Conservation (phyloP, 2,113 vertebrate genomes). For the Promerops cafer region DNA sequence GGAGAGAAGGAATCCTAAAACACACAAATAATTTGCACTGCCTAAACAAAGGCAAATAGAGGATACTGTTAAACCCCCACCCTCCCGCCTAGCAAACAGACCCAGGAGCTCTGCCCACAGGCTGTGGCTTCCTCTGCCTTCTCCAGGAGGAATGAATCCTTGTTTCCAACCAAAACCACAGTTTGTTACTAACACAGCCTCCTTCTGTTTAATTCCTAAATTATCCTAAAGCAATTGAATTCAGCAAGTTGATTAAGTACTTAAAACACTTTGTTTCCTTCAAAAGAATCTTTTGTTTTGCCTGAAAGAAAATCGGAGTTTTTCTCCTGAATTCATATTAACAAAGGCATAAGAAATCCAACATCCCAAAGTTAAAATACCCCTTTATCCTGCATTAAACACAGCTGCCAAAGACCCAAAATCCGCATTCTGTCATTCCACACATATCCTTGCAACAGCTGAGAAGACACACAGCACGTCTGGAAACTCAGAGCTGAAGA, state of each 20-base stretch:
- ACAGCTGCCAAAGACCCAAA: constrained; percentile 77
- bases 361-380: constrained; percentile 76
- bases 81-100: not conserved
- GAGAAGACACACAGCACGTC: constrained; percentile 70
- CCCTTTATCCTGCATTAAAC: constrained; percentile 69
- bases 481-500: constrained; percentile 1
- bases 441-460: constrained; percentile 82
- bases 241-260: not conserved
- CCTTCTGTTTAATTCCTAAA: constrained; percentile 5
- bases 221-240: not conserved
- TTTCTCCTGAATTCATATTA: not conserved
- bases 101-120: constrained; percentile 24
- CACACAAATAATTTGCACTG: constrained; percentile 61
- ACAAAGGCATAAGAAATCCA: not conserved
- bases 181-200: not conserved
- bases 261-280: not conserved
- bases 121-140: not conserved
- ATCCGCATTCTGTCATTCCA: constrained; percentile 72
- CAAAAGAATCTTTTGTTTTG: constrained; percentile 12
- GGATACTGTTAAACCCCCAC: not conserved
- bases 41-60: constrained; percentile 58
- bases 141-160: not conserved
- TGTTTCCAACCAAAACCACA: not conserved
- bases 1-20: constrained; percentile 51
- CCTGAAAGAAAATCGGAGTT: not conserved